Base-by-base conservation (phyloP, 2,113 vertebrate species). In the Notarius quadriscutis region DNA sequence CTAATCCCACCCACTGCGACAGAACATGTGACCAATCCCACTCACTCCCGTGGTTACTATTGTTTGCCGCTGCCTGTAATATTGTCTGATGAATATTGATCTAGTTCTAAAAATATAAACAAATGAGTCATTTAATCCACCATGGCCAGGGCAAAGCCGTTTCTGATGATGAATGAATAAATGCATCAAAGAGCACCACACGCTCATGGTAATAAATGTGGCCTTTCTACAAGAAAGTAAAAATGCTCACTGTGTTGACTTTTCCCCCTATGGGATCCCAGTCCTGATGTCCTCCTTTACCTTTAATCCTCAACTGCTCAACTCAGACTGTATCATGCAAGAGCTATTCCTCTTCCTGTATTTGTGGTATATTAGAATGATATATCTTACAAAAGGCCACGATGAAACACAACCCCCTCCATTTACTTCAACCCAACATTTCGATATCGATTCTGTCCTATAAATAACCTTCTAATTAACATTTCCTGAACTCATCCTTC, bases 391-490 rank as follows among this genome's bases (percentile, higher is more conserved):
- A 60, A 63, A 62, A 78, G 71, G 10, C 84, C 18, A 51, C 22
- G 6, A 25, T 60, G 71, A 85, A 62, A 77, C 11, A 34, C 11
- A 60, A 48, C 6, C 20, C 14, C 22, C 14, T 77, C 14, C 22
- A 51, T 62, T 57, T 77, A n/a, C 22, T 63, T 77, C 15, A 58
- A 9, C 11, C 55, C 48, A 78, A 25, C 20, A 50, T 77, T 78
- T 34, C 7, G 25, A 20, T 50, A 81, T 60, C 8, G 65, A 87
- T 72, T 69, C 6, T 17, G 58, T 53, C 22, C 58, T 72, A 78
- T 60, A 86, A 69, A 81, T 81, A 86, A 48, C 20, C 6, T 41
- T 15, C 34, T 60, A 60, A 81, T 87, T 72, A 81, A 81, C 65
- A 51, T 81, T 86, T 87, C 85, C 65, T 72, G 53, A 58, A 67